Conservation (phyloP, 2,797 vertebrate species). For the Tragelaphus eurycerus region DNA sequence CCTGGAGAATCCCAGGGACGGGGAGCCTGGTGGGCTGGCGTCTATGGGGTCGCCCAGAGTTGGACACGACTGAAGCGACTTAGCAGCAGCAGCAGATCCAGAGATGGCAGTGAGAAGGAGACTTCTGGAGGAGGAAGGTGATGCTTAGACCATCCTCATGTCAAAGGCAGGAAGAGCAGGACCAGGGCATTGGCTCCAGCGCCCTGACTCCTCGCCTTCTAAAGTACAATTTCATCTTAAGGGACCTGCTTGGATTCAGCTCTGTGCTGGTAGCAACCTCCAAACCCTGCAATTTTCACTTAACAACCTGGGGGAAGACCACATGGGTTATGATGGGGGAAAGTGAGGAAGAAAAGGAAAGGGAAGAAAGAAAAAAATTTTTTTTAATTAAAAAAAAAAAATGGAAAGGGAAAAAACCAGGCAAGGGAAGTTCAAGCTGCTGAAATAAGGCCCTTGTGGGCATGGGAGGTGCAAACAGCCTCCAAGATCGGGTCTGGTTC, state of each 20-base stretch:
- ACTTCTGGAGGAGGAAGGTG: neutral
- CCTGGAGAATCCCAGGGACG: too few species aligned
- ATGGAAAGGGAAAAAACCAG: neutral
- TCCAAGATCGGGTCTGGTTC: neutral
- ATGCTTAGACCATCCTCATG: neutral
- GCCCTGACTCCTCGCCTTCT: neutral
- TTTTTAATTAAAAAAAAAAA: neutral
- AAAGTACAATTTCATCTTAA: neutral
- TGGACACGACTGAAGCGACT: too few species aligned
- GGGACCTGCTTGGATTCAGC: neutral
- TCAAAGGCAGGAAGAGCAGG: neutral
- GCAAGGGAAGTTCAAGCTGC: neutral
- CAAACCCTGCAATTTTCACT: neutral
- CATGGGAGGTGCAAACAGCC: neutral
- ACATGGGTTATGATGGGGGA: neutral
- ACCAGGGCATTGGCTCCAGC: neutral
- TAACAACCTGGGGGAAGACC: neutral
- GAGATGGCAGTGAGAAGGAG: rapidly evolving
- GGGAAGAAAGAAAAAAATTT: neutral
- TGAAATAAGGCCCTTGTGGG: neutral
- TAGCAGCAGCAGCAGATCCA: too few species aligned
- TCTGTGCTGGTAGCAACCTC: neutral
- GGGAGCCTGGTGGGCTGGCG: too few species aligned
- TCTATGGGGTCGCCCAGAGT: too few species aligned
- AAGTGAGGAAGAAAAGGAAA: neutral